phyloP scores from a whole-genome alignment of 2,888 invertebrate genomes.

The Palloptera scutellata region DNA sequence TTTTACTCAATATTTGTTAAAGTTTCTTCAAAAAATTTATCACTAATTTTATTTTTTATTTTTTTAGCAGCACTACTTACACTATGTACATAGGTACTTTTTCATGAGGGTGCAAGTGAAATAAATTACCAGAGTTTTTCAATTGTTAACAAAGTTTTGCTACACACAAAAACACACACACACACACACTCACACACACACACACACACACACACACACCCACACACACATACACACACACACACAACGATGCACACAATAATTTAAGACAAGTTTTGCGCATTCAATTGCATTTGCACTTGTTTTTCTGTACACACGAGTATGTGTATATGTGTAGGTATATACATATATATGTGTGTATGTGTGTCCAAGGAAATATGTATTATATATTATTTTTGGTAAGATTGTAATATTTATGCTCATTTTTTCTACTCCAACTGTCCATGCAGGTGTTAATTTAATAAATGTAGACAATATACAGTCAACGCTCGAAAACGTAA shows the following conservation, averaged over 20 bases:
- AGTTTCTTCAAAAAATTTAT: slow-evolving; percentile 39
- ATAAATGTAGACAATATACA: too few relatives aligned
- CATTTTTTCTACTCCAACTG: too few relatives aligned
- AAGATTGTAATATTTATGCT: too few relatives aligned
- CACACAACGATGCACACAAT: slow-evolving; percentile 40
- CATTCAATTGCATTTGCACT: background rate
- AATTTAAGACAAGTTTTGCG: slow-evolving; percentile 29
- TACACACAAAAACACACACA: too few relatives aligned
- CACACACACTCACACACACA: too few relatives aligned
- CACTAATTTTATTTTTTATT: slow-evolving; percentile 19
- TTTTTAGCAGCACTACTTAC: background rate
- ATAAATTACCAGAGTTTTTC: slow-evolving; percentile 50
- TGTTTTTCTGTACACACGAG: background rate
- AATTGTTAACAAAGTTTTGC: slow-evolving; percentile 43
- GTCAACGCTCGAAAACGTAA: too few relatives aligned
- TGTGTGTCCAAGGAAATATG: background rate
- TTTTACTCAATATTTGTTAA: slow-evolving; percentile 18
- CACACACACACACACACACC: slow-evolving; percentile 39
- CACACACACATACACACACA: too few relatives aligned
- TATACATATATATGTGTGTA: background rate
- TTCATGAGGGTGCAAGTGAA: slow-evolving; percentile 38
- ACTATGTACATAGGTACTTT: slow-evolving; percentile 36
- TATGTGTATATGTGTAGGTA: slow-evolving; percentile 1
- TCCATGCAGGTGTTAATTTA: too few relatives aligned
- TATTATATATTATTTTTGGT: too few relatives aligned